phyloP scores from a whole-genome alignment of 2,113 vertebrate species.

The Triplophysa tibetana region DNA sequence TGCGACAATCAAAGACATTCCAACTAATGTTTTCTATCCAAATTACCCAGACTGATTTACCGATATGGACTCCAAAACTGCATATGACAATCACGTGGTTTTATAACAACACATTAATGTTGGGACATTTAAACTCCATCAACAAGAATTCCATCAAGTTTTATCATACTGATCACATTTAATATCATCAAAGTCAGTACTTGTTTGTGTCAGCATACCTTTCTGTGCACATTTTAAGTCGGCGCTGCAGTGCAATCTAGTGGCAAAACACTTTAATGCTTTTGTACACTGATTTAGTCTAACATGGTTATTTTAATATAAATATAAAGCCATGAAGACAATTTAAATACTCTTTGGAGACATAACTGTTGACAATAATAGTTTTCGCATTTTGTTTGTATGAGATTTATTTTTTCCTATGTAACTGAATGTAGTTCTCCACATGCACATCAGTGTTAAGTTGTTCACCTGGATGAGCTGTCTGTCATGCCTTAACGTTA shows the following conservation, averaged over 20 bases:
- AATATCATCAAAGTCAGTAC: background rate
- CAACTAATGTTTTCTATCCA: conserved; percentile 29
- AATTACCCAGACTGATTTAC: conserved; percentile 17
- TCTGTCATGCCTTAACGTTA: background rate
- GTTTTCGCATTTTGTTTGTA: background rate
- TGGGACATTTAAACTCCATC: background rate
- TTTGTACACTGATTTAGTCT: conserved; percentile 9
- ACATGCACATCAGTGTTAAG: background rate
- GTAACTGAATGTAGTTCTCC: background rate
- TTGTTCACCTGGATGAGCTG: background rate
- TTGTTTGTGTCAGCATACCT: conserved; percentile 1
- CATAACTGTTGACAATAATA: conserved; percentile 32
- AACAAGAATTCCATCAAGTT: background rate
- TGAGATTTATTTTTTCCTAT: background rate
- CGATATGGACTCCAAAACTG: conserved; percentile 22
- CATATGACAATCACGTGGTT: conserved; percentile 24
- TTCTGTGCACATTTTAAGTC: conserved; percentile 26
- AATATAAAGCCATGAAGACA: conserved; percentile 13
- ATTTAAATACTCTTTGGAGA: conserved; percentile 39
- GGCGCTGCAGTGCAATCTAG: conserved; percentile 38
- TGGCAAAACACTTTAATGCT: conserved; percentile 18
- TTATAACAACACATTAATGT: conserved; percentile 19
- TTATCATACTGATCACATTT: conserved; percentile 3
- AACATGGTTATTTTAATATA: conserved; percentile 12
- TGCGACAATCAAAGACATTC: conserved; percentile 41